phyloP scores from a whole-genome alignment of 2,797 vertebrate species.

The Potorous gilbertii region DNA sequence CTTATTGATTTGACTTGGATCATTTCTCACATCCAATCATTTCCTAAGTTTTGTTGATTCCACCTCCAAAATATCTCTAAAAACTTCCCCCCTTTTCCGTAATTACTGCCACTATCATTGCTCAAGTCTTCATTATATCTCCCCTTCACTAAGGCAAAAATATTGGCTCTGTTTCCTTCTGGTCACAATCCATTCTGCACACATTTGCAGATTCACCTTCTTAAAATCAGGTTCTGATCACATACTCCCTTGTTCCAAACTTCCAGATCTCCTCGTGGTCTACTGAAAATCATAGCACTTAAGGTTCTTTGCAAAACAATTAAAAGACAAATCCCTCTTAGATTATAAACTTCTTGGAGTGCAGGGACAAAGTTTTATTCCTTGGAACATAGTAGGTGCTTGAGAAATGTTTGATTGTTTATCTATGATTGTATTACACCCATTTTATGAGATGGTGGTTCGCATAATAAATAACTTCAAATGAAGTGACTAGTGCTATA shows the following conservation, averaged over 20 bases:
- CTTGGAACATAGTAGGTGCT: neutral
- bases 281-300: neutral
- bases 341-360: neutral
- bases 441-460: neutral
- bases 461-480: neutral
- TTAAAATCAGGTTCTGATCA: neutral
- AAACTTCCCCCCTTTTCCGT: neutral
- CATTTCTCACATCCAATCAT: neutral
- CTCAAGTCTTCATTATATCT: neutral
- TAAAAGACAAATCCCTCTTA: neutral
- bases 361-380: neutral
- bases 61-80: neutral
- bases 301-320: neutral
- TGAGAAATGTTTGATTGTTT: neutral
- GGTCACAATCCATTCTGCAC: neutral
- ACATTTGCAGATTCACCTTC: neutral
- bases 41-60: neutral
- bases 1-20: neutral
- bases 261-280: neutral
- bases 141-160: neutral
- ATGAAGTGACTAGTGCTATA: accelerated
- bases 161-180: neutral
- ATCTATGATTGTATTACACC: neutral
- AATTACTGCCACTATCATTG: neutral
- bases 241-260: neutral